Percentiles rank a stretch among this genome's conserved stretches.
These are phyloP conservation scores for Nothura maculosa DNA, from an alignment of 2,797 vertebrate genomes.

Conservation along the genomic window DNA sequence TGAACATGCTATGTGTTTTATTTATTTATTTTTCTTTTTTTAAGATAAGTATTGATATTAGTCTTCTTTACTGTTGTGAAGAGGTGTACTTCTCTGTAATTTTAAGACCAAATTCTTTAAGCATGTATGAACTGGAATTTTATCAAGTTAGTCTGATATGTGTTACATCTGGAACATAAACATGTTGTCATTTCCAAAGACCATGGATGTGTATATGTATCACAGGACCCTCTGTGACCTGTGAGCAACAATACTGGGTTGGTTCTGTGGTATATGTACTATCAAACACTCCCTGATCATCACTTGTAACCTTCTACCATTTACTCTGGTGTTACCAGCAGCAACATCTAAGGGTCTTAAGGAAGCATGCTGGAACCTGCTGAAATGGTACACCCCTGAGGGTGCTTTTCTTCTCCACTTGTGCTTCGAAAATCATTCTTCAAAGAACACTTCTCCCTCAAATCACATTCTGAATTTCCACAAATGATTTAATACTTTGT, in stretches of 20 bases:
- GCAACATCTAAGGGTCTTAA: background rate
- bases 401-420: background rate
- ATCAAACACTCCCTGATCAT: background rate
- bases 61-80: background rate
- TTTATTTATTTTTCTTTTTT: background rate
- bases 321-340: background rate
- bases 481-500: background rate
- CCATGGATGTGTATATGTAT: background rate
- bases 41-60: background rate
- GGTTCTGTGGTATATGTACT: rapidly evolving
- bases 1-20: background rate
- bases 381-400: background rate
- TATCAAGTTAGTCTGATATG: background rate
- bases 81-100: background rate
- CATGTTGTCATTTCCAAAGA: background rate
- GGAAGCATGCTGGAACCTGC: background rate
- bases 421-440: conserved; percentile 7
- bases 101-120: background rate
- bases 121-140: background rate
- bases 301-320: background rate
- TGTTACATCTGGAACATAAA: background rate
- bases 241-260: background rate
- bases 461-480: background rate
- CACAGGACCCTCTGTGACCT: background rate
- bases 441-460: background rate